phyloP scores from a whole-genome alignment of 2,113 vertebrate genomes.

The Sceloporus tristichus region DNA sequence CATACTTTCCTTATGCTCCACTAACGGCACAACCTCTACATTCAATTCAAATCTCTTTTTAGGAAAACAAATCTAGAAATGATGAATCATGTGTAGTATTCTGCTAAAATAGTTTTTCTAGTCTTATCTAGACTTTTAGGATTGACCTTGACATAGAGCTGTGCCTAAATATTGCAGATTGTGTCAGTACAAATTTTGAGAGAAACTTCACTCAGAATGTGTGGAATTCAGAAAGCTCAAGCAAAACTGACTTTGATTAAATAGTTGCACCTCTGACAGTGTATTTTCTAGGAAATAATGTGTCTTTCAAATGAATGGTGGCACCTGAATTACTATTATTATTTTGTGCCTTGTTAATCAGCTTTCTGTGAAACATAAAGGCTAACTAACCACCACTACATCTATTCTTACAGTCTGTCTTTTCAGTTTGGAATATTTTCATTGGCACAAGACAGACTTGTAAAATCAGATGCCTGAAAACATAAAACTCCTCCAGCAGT shows the following conservation, averaged over 20 bases:
- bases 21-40: not conserved
- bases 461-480: slow-evolving; percentile 44
- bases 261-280: not conserved
- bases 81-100: not conserved
- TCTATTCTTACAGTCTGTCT: slow-evolving; percentile 47
- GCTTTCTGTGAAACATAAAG: slow-evolving; percentile 3
- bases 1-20: not conserved
- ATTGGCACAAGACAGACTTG: slow-evolving; percentile 19
- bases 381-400: slow-evolving; percentile 23
- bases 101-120: not conserved
- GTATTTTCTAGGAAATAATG: slow-evolving; percentile 16
- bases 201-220: not conserved
- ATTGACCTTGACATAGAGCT: not conserved
- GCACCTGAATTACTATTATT: slow-evolving; percentile 3
- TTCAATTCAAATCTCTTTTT: not conserved
- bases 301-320: slow-evolving; percentile 20
- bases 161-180: not conserved
- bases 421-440: slow-evolving; percentile 39
- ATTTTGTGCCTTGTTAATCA: not conserved
- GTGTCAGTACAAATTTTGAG: not conserved
- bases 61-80: not conserved
- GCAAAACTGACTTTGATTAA: slow-evolving; percentile 1
- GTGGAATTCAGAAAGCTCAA: not conserved
- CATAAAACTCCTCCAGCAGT: slow-evolving; percentile 35
- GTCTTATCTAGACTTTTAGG: not conserved